Evolutionary conservation across 1,140 invertebrate species (phyloP), one percentile per base, ranked within the genome.

Genomic region (Tribolium castaneum): DNA sequence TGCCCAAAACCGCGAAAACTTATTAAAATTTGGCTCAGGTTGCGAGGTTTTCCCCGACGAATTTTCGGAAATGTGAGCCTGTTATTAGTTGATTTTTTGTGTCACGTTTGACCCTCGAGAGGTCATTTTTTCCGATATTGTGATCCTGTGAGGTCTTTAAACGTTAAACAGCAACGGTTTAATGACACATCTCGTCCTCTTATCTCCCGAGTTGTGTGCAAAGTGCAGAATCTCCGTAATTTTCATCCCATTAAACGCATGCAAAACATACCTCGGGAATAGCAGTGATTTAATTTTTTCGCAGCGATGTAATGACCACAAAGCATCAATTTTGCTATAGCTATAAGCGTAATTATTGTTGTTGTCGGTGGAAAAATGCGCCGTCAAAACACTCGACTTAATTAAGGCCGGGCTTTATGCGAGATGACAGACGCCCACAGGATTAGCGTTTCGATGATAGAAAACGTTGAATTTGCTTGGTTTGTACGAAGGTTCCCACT

Each of bases 221-320:
- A 59, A 59, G 22, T 59, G 59, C 30, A 66, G 34, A 66, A 66
- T 66, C n/a, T 66, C 9, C 59, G 59, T 66, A 66, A 66, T 66
- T 66, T 66, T 35, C 59, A 34, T 66, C 54, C 59, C 34, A 66
- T 66, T 66, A 66, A 66, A 66, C 13, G 59, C 59, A 66, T 66
- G 59, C 59, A 66, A 66, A 66, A 66, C 30, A 66, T 14, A 66
- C 9, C 25, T n/a, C 30, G 6, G 25, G 30, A 66, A 66, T 66
- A 66, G 59, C 59, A 66, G 59, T 66, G 25, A 66, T 66, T 66
- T 66, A 66, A 14, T 34, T 66, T 66, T 66, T 66, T 66, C n/a
- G 25, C 9, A 10, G 3, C 59, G 13, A 35, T 34, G 14, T 66
- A 66, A 66, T 35, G 59, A 66, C 30, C 59, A 66, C 59, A 66